Evolutionary conservation across 2,797 vertebrate genomes (phyloP).

Genomic region (Sebastes hubbsi): DNA sequence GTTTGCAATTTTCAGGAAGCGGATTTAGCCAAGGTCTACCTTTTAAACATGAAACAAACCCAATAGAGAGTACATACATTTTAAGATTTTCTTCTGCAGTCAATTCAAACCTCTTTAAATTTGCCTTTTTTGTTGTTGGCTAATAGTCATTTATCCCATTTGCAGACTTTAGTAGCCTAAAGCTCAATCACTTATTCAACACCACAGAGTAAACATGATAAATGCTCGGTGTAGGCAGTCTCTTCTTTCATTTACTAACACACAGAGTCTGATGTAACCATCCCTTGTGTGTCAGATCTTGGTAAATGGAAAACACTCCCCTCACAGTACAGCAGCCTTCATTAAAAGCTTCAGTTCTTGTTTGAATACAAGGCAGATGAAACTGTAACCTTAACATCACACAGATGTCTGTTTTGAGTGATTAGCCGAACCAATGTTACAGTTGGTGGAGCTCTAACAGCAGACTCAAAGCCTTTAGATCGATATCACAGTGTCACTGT

Average conservation of each 20-base stretch:
- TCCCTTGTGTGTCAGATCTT: constrained; percentile 47
- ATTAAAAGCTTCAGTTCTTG: constrained; percentile 1
- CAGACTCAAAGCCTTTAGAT: constrained; percentile 10
- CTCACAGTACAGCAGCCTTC: constrained; percentile 2
- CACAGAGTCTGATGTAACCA: constrained; percentile 42
- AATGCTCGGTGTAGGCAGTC: constrained; percentile 36
- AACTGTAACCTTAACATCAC: background rate
- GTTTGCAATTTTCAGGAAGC: background rate
- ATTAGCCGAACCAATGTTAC: background rate
- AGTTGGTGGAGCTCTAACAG: background rate
- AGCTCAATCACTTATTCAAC: constrained; percentile 43
- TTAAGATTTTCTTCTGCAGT: background rate
- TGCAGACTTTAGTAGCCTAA: constrained; percentile 18
- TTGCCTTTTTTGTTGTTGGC: background rate
- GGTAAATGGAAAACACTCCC: constrained; percentile 34
- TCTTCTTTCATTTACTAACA: constrained; percentile 44
- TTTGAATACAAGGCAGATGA: constrained; percentile 4
- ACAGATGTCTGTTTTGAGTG: background rate
- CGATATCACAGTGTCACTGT: background rate
- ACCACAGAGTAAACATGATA: constrained; percentile 48
- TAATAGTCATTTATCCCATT: constrained; percentile 20
- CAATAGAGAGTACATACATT: background rate
- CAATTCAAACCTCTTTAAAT: constrained; percentile 1
- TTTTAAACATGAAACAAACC: background rate
- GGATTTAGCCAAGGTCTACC: background rate